These are phyloP conservation scores for Pissodes strobi DNA, from an alignment of 1,140 invertebrate species.

Conservation along the genomic window DNA sequence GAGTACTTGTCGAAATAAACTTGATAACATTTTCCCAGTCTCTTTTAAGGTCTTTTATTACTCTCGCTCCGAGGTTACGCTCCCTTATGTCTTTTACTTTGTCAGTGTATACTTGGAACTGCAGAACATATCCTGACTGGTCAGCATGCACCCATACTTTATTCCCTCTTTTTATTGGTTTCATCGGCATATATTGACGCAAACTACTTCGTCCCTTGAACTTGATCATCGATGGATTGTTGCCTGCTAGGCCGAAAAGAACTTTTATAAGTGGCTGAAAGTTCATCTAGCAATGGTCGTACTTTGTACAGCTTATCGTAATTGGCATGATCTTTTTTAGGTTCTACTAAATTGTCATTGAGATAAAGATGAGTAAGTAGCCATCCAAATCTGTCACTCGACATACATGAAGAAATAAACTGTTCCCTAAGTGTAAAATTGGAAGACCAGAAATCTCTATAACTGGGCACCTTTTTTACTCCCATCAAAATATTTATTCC, in stretches of 20 bases:
- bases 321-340: slow-evolving; percentile 12
- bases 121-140: slow-evolving; percentile 51
- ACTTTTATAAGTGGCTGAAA: background rate
- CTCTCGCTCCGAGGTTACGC: too few relatives aligned
- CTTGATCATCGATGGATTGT: too few relatives aligned
- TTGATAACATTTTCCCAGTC: slow-evolving; percentile 41
- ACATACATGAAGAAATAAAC: slow-evolving; percentile 19
- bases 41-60: slow-evolving; percentile 26
- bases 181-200: too few relatives aligned
- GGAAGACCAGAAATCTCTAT: too few relatives aligned
- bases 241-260: too few relatives aligned
- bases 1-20: too few relatives aligned
- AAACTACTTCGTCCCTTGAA: slow-evolving; percentile 49
- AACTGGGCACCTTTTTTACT: too few relatives aligned
- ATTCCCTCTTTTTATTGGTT: too few relatives aligned
- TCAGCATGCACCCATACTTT: slow-evolving; percentile 50
- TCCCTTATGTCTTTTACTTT: slow-evolving; percentile 50
- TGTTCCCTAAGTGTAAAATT: too few relatives aligned
- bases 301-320: slow-evolving; percentile 44
- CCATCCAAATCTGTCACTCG: slow-evolving; percentile 12
- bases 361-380: slow-evolving; percentile 17
- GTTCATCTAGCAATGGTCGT: background rate
- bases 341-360: slow-evolving; percentile 20
- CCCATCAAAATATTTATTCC: too few relatives aligned
- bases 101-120: slow-evolving; percentile 57